phyloP scores from a whole-genome alignment of 1,140 invertebrate genomes.

The Temnothorax nylanderi region DNA sequence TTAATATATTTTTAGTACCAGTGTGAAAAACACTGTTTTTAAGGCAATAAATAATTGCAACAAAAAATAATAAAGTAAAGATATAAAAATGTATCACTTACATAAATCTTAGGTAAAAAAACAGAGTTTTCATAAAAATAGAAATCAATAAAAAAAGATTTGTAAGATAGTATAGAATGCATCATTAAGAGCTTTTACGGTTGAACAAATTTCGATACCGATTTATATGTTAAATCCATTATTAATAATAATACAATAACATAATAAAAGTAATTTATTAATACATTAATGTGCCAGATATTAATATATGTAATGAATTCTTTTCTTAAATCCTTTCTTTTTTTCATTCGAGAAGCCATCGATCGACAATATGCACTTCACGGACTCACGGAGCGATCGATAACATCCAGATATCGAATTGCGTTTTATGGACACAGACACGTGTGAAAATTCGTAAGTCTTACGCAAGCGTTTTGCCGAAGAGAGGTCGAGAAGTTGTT shows the following conservation, averaged over 20 bases:
- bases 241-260: not conserved
- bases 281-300: not conserved
- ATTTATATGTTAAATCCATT: not conserved
- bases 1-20: not conserved
- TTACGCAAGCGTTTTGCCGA: constrained; percentile 11
- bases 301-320: not conserved
- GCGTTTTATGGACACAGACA: constrained; percentile 12
- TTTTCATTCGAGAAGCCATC: not conserved
- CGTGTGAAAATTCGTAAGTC: constrained; percentile 34
- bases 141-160: not conserved
- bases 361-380: not conserved
- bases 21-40: not conserved
- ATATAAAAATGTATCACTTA: not conserved
- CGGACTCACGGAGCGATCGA: not conserved
- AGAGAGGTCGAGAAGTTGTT: not conserved
- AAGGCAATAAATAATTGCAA: not conserved
- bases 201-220: not conserved
- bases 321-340: not conserved
- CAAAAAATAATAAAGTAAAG: not conserved
- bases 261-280: not conserved
- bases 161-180: not conserved
- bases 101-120: not conserved
- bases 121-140: not conserved
- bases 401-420: not conserved
- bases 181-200: not conserved